phyloP scores from a whole-genome alignment of 2,888 invertebrate genomes.

The Cosmia trapezina region DNA sequence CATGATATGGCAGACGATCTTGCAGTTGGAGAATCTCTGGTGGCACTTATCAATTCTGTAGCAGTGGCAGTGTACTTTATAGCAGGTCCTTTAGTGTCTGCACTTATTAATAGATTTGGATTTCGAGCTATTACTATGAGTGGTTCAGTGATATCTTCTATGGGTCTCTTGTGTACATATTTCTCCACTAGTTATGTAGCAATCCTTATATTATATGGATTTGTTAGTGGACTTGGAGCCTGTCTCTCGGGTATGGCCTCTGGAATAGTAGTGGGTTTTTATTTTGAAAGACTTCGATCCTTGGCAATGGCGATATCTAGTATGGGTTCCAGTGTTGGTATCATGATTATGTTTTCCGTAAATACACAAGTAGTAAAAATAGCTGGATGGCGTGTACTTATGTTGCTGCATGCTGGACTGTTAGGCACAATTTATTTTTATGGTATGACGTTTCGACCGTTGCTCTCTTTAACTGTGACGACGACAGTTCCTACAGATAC shows the following conservation, averaged over 20 bases:
- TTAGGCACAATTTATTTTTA: constrained; percentile 80
- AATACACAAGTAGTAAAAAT: constrained; percentile 78
- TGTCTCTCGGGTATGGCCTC: constrained; percentile 81
- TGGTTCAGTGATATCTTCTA: constrained; percentile 79
- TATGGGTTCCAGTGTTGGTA: constrained; percentile 83
- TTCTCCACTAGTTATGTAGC: constrained; percentile 74
- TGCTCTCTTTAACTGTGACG: constrained; percentile 80
- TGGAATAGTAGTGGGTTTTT: constrained; percentile 84
- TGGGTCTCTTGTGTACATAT: constrained; percentile 78
- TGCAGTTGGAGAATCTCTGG: constrained; percentile 71
- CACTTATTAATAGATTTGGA: constrained; percentile 85
- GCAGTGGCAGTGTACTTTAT: constrained; percentile 82
- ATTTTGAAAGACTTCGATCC: constrained; percentile 84
- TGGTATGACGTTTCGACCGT: constrained; percentile 82
- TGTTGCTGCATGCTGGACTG: constrained; percentile 81
- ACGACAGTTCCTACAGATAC: constrained; percentile 69
- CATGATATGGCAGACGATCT: constrained; percentile 79
- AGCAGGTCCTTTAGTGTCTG: constrained; percentile 81
- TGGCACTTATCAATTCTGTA: constrained; percentile 82
- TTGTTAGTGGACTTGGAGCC: constrained; percentile 80
- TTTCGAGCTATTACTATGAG: constrained; percentile 83
- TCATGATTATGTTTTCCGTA: constrained; percentile 80
- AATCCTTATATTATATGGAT: constrained; percentile 80
- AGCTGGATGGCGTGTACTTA: constrained; percentile 82
- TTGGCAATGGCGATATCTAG: constrained; percentile 80